Evolutionary conservation across 2,797 vertebrate species (phyloP), one percentile per base, ranked within the genome.

Genomic region (Ceryle rudis): DNA sequence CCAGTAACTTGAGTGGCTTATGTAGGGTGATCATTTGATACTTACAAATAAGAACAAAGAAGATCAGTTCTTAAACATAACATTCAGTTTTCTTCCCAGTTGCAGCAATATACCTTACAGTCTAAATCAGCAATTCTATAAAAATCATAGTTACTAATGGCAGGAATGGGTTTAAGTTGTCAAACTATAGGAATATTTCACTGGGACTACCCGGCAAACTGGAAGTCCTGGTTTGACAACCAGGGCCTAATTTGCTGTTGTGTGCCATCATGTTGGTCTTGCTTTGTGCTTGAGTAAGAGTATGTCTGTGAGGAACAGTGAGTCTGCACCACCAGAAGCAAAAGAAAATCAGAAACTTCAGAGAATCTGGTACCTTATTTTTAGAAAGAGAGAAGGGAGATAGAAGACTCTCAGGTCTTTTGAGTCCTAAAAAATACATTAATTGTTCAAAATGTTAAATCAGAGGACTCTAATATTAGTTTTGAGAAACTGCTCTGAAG

Each of bases 401-500:
- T 33, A 58, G 13, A 26, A 79, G 84, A 52, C 18, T 64, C 29
- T 57, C 29, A 61, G 64, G n/a, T 90, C 69, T 89, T 79, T 60
- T 54, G 17, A 80, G 61, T 85, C 69, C 87, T 96, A 84, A 64
- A 86, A 97, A 71, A 69, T 47, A 25, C 37, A 58, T 84, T 73
- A 78, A 78, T 77, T 93, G 66, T 94, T 94, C 95, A 97, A 84
- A 95, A 83, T 89, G 47, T 46, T 91, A 92, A 90, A 70, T n/a
- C 16, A 73, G 49, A 85, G n/a, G 33, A 58, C n/a, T 83, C 89
- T 16, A 72, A 72, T 4, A 72, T 74, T 49, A 92, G 65, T 94
- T 97, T 95, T 94, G 82, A 95, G 89, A 90, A 96, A 93, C 87
- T 89, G 52, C 82, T 94, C 74, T 93, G 91, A 94, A 80, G 42